Percentiles rank a stretch among this genome's conserved stretches.
Conservation (phyloP, 1,140 invertebrate genomes). For the Wasmannia auropunctata region DNA sequence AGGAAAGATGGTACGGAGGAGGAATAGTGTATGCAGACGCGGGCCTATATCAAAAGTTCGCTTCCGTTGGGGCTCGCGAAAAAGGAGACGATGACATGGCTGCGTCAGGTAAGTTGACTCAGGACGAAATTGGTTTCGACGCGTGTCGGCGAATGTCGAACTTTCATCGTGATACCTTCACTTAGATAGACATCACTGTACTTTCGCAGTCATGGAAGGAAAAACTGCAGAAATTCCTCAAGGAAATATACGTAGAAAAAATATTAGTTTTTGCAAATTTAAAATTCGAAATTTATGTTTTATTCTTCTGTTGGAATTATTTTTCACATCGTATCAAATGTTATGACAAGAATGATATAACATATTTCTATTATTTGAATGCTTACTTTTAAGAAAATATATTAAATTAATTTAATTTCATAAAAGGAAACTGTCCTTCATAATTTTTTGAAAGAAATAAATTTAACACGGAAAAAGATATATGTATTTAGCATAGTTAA, state of each 20-base stretch:
- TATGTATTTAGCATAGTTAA: background rate
- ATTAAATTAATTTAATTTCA: background rate
- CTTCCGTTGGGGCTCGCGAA: slow-evolving; percentile 42
- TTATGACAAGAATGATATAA: background rate
- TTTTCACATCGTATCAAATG: background rate
- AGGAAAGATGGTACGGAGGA: background rate
- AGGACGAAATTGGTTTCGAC: slow-evolving; percentile 68
- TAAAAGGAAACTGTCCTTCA: background rate
- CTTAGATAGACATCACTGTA: slow-evolving; percentile 42
- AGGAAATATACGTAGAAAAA: background rate
- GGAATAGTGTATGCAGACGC: slow-evolving; percentile 57
- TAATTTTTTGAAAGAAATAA: background rate
- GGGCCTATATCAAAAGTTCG: slow-evolving; percentile 54
- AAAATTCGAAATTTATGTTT: background rate
- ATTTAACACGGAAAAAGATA: background rate
- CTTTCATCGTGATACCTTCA: slow-evolving; percentile 53
- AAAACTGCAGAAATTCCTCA: slow-evolving; percentile 29
- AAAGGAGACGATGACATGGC: slow-evolving; percentile 53
- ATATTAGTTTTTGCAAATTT: slow-evolving; percentile 2
- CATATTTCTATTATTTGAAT: background rate
- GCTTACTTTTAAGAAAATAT: background rate
- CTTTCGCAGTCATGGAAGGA: slow-evolving; percentile 13
- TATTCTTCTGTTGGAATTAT: background rate
- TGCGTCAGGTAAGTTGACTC: slow-evolving; percentile 50
- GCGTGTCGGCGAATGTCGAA: slow-evolving; percentile 49